phyloP scores from a whole-genome alignment of 2,797 vertebrate species.

The Acanthurus leucopareius region DNA sequence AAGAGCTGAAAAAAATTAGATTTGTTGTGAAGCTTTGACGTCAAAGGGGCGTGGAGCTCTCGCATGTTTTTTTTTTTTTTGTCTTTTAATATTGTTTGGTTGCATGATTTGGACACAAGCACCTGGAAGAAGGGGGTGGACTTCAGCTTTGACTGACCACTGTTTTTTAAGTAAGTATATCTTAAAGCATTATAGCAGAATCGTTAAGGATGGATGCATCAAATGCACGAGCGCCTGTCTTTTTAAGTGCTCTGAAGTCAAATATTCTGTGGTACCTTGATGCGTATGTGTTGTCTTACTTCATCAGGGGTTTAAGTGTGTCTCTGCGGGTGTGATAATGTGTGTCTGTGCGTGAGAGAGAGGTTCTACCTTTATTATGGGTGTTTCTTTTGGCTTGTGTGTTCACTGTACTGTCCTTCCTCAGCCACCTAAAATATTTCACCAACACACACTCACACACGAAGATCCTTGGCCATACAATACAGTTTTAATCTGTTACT shows the following conservation, averaged over 20 bases:
- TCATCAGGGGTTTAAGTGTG: not conserved
- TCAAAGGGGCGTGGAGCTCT: constrained; percentile 14
- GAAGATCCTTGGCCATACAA: too few relatives aligned
- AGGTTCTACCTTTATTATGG: not conserved
- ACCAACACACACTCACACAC: not conserved
- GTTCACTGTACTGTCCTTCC: constrained; percentile 1
- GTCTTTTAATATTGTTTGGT: constrained; percentile 21
- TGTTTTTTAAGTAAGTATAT: constrained; percentile 41
- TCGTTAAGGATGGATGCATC: not conserved
- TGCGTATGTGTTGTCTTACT: not conserved
- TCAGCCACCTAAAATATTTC: constrained; percentile 21
- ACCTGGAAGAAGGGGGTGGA: constrained; percentile 37
- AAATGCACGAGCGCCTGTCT: not conserved
- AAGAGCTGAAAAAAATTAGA: not conserved
- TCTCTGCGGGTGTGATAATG: not conserved
- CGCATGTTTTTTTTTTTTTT: not conserved
- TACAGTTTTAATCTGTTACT: too few relatives aligned
- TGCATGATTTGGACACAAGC: constrained; percentile 31
- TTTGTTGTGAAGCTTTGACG: constrained; percentile 3
- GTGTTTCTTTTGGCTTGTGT: constrained; percentile 16
- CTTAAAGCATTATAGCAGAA: not conserved
- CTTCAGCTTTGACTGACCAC: constrained; percentile 24
- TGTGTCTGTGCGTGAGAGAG: not conserved
- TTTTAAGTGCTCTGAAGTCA: constrained; percentile 17
- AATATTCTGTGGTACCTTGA: not conserved